Evolutionary conservation across 2,797 vertebrate species (phyloP), one percentile per base, ranked within the genome.

Genomic region (Emydoidea blandingii): DNA sequence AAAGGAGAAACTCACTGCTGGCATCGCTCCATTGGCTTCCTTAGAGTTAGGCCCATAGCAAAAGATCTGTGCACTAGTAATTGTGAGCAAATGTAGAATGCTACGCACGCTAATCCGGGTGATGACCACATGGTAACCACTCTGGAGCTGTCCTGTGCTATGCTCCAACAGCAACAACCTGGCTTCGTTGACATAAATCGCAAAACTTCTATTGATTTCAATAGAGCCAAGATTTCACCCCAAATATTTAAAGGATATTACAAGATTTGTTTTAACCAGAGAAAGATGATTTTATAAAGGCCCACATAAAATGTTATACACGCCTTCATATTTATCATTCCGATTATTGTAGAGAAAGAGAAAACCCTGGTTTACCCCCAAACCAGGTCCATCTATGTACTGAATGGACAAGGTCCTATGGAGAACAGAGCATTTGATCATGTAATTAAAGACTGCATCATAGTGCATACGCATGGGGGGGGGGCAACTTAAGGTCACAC

Each of bases 391-490:
- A 27, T 52, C 2, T 18, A 1, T 31, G 57, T 59, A 23, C 59
- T 15, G 6, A 88, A 14, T 23, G 79, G 5, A 16, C 44, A 68
- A 79, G 6, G 2, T 25, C 59, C 8, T 56, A 5, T 6, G 4
- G 50, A 29, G 12, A 85, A 76, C 88, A 76, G 0, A 0, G 56
- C n/a, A 68, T 85, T 29, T 79, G 31, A 16, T 54, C 19, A 83
- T 49, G 8, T 0, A 2, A 27, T 8, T 31, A 31, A 11, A 88
- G 25, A 18, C 7, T 37, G 31, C 25, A 6, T 12, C 89, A 31
- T 47, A 83, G 72, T 4, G 1, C 12, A 11, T 21, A 79, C n/a
- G 6, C 47, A 2, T 10, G 34, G 2, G 52, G 4, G 3, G 11
- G 56, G 3, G 11, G 11, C 79, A 47, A 79, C 2, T 14, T 86